Base-by-base conservation (phyloP, 2,888 invertebrate genomes). In the Urechis unicinctus region DNA sequence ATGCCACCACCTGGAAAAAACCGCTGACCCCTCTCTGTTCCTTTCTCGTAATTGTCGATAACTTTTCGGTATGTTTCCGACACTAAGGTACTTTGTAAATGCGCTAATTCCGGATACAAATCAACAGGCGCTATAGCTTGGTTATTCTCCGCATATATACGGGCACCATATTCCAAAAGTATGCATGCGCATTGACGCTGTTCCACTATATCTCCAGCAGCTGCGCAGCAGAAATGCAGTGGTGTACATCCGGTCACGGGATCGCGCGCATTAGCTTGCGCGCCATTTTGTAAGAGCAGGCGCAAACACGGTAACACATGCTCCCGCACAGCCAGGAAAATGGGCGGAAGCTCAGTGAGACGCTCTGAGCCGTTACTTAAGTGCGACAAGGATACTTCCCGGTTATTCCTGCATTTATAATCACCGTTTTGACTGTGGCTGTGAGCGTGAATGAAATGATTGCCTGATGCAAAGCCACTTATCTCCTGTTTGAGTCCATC, bases 271-370 rank as follows among this genome's bases (percentile, higher is more conserved):
- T 82, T 78, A 1, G 79, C 73, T 54, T 77, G 72, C 1, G 83
- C 84, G 36, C 83, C 84, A 67, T 81, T 81, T 59, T 82, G 80
- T 50, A 84, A 78, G 25, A 84, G 75, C 6, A 83, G 71, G 42
- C 81, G 78, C 25, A 83, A 80, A 51, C 82, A 79, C 50, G 81
- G 79, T 22, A 82, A 77, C 61, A 81, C 81, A 42, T 82, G 81
- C 28, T 80, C 76, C 42, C 81, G 79, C 4, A 83, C 82, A 1
- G 84, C 83, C 49, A 83, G 74, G 62, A 81, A 84, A 36, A 84
- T 70, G n/a, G 84, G 83, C 1, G 83, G 83, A 52, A 84, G 73
- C 13, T 80, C 79, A 66, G 82, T 80, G 30, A 84, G 73, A 57
- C 80, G 79, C 6, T 81, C 81, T 30, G 80, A 76, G 9, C 79